phyloP scores from a whole-genome alignment of 2,797 vertebrate genomes.

The Smutsia gigantea region DNA sequence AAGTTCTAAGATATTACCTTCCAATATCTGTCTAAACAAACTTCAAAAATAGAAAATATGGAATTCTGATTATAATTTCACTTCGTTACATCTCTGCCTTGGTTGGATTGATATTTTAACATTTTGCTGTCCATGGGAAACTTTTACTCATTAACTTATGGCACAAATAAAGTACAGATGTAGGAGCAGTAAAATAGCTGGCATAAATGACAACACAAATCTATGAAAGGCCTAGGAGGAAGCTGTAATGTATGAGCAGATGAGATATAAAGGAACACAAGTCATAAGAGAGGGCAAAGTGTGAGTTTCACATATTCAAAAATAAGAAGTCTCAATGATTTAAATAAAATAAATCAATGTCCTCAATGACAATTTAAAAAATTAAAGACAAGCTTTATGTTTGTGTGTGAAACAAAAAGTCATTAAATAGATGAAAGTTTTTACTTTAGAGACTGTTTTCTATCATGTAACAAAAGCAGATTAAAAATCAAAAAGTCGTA shows the following conservation, averaged over 20 bases:
- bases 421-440: conserved; percentile 42
- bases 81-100: fast-evolving
- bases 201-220: conserved; percentile 27
- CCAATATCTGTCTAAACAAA: not conserved
- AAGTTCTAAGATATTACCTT: not conserved
- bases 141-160: conserved; percentile 11
- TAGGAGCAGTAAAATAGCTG: not conserved
- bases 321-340: not conserved
- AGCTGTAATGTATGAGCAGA: not conserved
- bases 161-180: not conserved
- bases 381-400: not conserved
- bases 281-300: not conserved
- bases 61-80: conserved; percentile 44
- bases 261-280: not conserved
- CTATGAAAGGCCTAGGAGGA: not conserved
- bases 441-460: conserved; percentile 43
- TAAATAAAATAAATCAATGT: not conserved
- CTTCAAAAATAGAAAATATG: not conserved
- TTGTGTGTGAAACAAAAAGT: conserved; percentile 11
- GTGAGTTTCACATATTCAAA: not conserved
- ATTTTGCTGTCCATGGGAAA: not conserved
- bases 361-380: conserved; percentile 14
- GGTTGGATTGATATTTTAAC: not conserved
- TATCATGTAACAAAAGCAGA: not conserved
- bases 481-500: not conserved